Conservation (phyloP, 2,888 invertebrate species). For the Lasioglossum figueresi region DNA sequence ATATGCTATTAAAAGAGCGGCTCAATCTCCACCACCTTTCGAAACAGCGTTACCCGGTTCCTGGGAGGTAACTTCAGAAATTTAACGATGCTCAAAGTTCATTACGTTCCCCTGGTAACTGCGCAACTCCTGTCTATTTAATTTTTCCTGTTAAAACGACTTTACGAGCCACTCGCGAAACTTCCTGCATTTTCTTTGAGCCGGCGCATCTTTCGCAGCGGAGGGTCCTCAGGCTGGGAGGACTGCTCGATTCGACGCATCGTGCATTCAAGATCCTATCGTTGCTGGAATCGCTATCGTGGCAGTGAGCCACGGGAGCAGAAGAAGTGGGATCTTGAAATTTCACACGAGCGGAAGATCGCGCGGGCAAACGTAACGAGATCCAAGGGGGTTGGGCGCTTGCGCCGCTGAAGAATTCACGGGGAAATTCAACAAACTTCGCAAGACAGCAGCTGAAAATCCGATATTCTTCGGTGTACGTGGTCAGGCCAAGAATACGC, state of each 20-base stretch:
- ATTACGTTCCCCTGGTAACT: background rate
- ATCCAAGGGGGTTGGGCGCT: background rate
- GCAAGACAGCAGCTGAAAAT: slow-evolving; percentile 44
- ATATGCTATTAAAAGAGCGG: background rate
- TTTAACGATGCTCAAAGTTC: slow-evolving; percentile 4
- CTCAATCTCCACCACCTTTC: background rate
- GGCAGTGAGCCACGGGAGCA: background rate
- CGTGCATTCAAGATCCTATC: slow-evolving; percentile 3
- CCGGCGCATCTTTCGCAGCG: background rate
- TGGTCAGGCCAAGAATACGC: slow-evolving; percentile 35
- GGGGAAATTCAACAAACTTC: slow-evolving; percentile 42
- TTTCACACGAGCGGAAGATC: background rate
- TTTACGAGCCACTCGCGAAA: background rate
- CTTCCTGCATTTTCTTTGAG: background rate
- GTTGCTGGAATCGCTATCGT: background rate
- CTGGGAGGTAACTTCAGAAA: background rate
- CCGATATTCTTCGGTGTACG: slow-evolving; percentile 49
- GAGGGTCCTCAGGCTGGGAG: background rate
- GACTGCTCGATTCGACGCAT: slow-evolving; percentile 7
- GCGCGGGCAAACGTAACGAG: slow-evolving; percentile 11
- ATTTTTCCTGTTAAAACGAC: slow-evolving; percentile 11
- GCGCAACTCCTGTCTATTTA: background rate
- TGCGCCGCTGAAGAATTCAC: background rate
- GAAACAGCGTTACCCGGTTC: background rate
- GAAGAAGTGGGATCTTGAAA: slow-evolving; percentile 9